Evolutionary conservation across 2,888 invertebrate species (phyloP).

Genomic region (Epirrita christyi): DNA sequence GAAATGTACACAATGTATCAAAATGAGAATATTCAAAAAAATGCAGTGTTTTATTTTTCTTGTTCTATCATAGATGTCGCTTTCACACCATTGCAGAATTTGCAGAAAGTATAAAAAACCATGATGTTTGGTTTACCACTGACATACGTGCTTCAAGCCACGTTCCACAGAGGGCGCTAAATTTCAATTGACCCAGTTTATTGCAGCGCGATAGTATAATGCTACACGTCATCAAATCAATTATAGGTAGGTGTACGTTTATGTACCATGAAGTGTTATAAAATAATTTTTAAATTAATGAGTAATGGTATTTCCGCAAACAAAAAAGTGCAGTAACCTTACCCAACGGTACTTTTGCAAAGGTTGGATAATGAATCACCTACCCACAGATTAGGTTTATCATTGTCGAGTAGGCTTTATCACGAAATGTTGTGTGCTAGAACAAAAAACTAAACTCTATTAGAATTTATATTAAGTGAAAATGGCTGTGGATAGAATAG

Average conservation of each 20-base stretch:
- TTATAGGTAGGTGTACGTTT: too few species aligned
- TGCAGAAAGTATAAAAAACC: background rate
- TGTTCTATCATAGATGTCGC: too few species aligned
- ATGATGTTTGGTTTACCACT: background rate
- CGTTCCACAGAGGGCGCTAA: slow-evolving; percentile 43
- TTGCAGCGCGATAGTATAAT: too few species aligned
- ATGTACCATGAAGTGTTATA: too few species aligned
- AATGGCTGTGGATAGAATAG: slow-evolving; percentile 63
- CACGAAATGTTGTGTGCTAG: slow-evolving; percentile 35
- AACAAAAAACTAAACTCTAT: slow-evolving; percentile 6
- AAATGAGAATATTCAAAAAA: too few species aligned
- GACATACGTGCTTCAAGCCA: background rate
- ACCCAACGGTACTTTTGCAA: slow-evolving; percentile 13
- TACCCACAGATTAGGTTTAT: slow-evolving; percentile 42
- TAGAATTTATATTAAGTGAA: background rate
- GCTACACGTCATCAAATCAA: too few species aligned
- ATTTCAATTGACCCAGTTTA: background rate
- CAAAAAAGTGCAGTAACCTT: slow-evolving; percentile 20
- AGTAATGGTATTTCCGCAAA: background rate
- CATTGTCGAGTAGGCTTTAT: slow-evolving; percentile 44
- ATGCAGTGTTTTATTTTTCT: too few species aligned
- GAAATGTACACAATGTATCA: too few species aligned
- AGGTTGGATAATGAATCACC: slow-evolving; percentile 18
- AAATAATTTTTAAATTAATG: too few species aligned
- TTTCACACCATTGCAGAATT: too few species aligned